These are phyloP conservation scores for Odontophorus gujanensis DNA, from an alignment of 2,113 vertebrate genomes.

Conservation along the genomic window DNA sequence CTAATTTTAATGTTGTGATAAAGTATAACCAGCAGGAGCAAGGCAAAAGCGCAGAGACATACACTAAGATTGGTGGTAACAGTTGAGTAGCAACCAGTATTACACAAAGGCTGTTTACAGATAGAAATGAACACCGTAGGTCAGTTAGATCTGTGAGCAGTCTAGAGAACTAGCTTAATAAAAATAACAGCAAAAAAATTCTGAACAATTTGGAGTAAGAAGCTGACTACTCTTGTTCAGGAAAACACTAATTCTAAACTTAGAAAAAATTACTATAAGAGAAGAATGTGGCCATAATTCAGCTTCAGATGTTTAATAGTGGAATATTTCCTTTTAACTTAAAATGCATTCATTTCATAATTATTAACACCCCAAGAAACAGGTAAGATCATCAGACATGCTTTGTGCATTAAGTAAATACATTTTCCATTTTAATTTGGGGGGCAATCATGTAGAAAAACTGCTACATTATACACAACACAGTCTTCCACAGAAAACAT, in stretches of 20 bases:
- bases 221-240: neutral
- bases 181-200: neutral
- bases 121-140: neutral
- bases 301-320: neutral
- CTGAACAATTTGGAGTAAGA: neutral
- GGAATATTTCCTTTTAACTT: neutral
- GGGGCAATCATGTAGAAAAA: neutral
- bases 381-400: neutral
- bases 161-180: neutral
- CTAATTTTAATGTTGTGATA: neutral
- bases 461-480: neutral
- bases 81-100: neutral
- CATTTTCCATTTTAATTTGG: too few species aligned
- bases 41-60: neutral
- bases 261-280: neutral
- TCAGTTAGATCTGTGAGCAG: neutral
- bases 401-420: neutral
- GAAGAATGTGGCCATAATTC: neutral
- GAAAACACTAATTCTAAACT: neutral
- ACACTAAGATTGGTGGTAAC: fast-evolving
- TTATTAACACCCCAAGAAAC: neutral
- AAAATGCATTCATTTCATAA: neutral
- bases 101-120: neutral
- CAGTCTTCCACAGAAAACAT: neutral
- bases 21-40: neutral